Percentiles rank a stretch among this genome's conserved stretches.
Evolutionary conservation across 2,888 invertebrate genomes (phyloP).

Genomic region (Poecilobothrus nobilitatus): DNA sequence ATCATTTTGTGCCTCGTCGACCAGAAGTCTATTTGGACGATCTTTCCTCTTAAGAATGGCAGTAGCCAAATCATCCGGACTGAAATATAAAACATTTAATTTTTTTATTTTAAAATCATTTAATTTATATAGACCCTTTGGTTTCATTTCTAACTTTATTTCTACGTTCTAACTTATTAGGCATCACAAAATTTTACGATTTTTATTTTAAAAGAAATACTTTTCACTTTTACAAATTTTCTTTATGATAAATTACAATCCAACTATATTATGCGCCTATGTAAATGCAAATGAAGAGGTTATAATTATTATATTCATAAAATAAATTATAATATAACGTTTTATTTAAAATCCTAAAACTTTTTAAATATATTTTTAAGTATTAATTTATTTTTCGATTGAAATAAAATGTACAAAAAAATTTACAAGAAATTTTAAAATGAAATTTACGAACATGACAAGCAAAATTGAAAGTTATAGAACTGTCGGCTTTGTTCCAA

Average conservation of each 20-base stretch:
- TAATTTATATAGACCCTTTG: neutral
- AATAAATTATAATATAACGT: neutral
- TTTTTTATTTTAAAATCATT: neutral
- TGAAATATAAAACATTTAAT: slow-evolving; percentile 34
- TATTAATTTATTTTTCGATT: neutral
- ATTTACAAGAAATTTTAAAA: too few species aligned
- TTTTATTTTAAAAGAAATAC: too few species aligned
- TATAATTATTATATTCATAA: neutral
- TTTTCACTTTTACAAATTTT: too few species aligned
- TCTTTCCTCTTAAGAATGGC: slow-evolving; percentile 97
- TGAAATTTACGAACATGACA: neutral
- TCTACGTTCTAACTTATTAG: too few species aligned
- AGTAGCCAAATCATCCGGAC: slow-evolving; percentile 87
- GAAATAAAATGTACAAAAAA: too few species aligned
- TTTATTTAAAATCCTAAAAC: neutral
- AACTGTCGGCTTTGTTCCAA: slow-evolving; percentile 3
- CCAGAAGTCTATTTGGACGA: slow-evolving; percentile 94
- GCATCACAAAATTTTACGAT: too few species aligned
- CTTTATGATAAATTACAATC: neutral
- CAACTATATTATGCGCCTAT: neutral
- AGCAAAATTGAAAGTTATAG: neutral
- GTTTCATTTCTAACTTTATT: neutral
- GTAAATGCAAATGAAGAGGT: neutral
- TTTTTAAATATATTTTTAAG: neutral
- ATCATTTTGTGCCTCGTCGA: slow-evolving; percentile 97